phyloP scores from a whole-genome alignment of 1,140 invertebrate species.

The Bombus impatiens region DNA sequence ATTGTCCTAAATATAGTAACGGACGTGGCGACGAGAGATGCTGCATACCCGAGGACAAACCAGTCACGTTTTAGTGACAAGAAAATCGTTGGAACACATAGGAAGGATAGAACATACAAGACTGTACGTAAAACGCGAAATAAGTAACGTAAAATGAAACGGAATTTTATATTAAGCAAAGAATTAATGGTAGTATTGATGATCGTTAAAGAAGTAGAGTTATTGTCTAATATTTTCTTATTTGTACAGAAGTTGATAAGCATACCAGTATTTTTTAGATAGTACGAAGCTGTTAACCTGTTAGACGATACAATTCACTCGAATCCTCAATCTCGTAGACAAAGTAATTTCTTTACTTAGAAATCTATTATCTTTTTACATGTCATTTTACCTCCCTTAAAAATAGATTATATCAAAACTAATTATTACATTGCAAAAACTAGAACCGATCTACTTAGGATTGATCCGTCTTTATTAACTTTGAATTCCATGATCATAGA shows the following conservation, averaged over 20 bases:
- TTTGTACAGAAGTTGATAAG: neutral
- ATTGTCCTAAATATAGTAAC: conserved; percentile 84
- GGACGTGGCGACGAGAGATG: conserved; percentile 86
- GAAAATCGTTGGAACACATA: neutral
- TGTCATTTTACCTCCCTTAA: neutral
- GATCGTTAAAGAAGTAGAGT: neutral
- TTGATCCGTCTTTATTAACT: neutral
- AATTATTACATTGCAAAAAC: too few species aligned
- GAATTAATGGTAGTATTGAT: neutral
- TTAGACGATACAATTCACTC: too few species aligned
- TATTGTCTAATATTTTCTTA: neutral
- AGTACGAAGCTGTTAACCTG: too few species aligned
- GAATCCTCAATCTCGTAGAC: too few species aligned
- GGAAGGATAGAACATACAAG: neutral
- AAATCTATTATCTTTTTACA: neutral
- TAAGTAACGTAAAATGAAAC: neutral
- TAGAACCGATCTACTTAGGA: neutral
- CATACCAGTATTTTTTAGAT: neutral
- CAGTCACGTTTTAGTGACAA: neutral
- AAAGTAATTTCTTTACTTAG: too few species aligned
- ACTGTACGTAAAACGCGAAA: neutral
- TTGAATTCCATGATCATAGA: neutral
- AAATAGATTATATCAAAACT: neutral
- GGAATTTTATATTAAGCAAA: too few species aligned
- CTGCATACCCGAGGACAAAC: conserved; percentile 77